These are phyloP conservation scores for Lithophane leautieri DNA, from an alignment of 2,888 invertebrate genomes.

Conservation along the genomic window DNA sequence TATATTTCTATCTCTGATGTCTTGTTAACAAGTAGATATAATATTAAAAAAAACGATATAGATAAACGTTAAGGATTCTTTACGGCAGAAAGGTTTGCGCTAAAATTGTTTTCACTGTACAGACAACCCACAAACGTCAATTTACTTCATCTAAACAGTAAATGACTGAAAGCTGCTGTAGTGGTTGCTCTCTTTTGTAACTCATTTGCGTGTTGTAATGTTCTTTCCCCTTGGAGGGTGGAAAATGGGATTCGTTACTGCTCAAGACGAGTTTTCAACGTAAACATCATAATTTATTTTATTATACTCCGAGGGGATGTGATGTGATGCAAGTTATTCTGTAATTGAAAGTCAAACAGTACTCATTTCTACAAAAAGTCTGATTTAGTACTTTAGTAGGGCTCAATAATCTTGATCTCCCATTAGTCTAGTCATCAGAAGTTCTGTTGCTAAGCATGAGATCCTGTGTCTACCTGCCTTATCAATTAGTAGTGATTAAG, in stretches of 20 bases:
- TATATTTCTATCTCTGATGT: no score
- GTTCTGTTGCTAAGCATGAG: not conserved
- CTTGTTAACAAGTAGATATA: no score
- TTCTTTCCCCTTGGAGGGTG: not conserved
- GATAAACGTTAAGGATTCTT: not conserved
- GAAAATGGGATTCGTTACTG: slow-evolving; percentile 10
- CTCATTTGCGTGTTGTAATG: not conserved
- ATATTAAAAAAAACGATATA: no score
- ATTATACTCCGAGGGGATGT: no score
- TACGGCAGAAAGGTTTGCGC: not conserved
- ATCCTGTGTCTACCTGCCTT: not conserved
- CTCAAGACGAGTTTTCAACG: not conserved
- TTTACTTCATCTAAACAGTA: not conserved
- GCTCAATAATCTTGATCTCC: not conserved
- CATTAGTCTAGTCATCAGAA: no score
- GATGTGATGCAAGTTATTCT: not conserved
- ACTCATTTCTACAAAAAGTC: not conserved
- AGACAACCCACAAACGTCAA: not conserved
- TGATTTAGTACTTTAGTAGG: not conserved
- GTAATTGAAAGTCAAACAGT: not conserved
- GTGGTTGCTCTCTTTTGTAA: not conserved
- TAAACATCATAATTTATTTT: not conserved
- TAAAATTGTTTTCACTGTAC: not conserved
- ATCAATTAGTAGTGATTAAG: not conserved
- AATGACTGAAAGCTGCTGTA: no score